Evolutionary conservation across 2,113 vertebrate genomes (phyloP), one percentile per base, ranked within the genome.

Genomic region (Bostrychus sinensis): DNA sequence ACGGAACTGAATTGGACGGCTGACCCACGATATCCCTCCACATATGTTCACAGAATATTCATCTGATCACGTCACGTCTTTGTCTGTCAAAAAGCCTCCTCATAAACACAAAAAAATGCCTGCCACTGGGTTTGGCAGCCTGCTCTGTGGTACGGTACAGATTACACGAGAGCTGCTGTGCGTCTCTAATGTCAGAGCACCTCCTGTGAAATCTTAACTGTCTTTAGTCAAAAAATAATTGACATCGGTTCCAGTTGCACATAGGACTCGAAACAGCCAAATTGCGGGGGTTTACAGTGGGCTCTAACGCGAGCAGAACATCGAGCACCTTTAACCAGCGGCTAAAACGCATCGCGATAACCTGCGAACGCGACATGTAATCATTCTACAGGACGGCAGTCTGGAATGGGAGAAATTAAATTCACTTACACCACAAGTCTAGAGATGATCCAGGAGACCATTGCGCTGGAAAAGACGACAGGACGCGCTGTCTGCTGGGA

Each of bases 401-500:
- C 6, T 2, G 32, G 42, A 7, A 54, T 1, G 36, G 38, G 51
- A 61, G 4, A 37, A 46, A 41, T 56, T 25, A 64, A 64, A 62
- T 73, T 0, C 81, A 98, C 96, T 98, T 93, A 98, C 96, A 98
- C 96, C 88, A 98, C 96, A 78, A 98, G 94, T 89, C 95, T 94
- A 91, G 96, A 98, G 92, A 98, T 97, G 91, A 98, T 96, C 96
- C 96, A 98, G 84, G 96, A 98, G 86, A 98, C 96, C 96, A 98
- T 98, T 93, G 94, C 94, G 93, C 91, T 91, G 84, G 65, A 70
- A 51, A 62, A 82, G 85, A 80, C 78, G 77, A 77, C 80, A 71
- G 86, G 83, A 88, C 89, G 84, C 73, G 80, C 72, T 86, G 80
- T 82, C 83, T 82, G 82, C 75, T 56, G 88, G 92, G 91, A 91